Conservation (phyloP, 2,113 vertebrate genomes). For the Catharus fuscescens region DNA sequence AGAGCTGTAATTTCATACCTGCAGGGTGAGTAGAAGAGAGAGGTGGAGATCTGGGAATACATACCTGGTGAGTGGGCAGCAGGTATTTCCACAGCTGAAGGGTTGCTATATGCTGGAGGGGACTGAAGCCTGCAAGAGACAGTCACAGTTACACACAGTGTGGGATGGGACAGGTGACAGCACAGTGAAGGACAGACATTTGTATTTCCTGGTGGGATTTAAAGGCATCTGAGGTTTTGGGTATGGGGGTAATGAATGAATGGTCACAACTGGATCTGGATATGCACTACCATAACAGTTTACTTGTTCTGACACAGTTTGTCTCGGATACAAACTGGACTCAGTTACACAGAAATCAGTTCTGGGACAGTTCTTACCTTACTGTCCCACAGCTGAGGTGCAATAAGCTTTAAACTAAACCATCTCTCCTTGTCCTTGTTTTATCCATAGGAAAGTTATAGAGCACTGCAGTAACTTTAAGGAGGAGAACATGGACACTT, state of each 20-base stretch:
- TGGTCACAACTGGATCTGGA: neutral
- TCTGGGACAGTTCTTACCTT: neutral
- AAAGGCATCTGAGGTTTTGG: neutral
- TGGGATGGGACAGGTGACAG: neutral
- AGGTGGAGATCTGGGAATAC: neutral
- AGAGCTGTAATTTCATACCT: neutral
- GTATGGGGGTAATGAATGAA: neutral
- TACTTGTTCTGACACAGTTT: neutral
- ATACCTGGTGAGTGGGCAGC: neutral
- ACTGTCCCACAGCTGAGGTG: neutral
- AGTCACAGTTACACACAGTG: neutral
- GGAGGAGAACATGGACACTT: slow-evolving; percentile 96
- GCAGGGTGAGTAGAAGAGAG: neutral
- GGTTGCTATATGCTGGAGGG: neutral
- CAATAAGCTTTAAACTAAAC: slow-evolving; percentile 11
- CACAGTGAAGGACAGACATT: neutral
- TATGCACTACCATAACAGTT: neutral
- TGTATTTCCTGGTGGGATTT: neutral
- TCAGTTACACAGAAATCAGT: neutral
- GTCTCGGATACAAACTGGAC: neutral
- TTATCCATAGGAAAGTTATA: slow-evolving; percentile 89
- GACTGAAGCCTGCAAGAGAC: neutral
- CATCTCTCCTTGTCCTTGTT: slow-evolving; percentile 21
- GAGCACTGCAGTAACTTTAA: slow-evolving; percentile 95
- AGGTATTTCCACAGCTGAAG: neutral